phyloP scores from a whole-genome alignment of 2,113 vertebrate genomes.

The Orthonyx spaldingii region DNA sequence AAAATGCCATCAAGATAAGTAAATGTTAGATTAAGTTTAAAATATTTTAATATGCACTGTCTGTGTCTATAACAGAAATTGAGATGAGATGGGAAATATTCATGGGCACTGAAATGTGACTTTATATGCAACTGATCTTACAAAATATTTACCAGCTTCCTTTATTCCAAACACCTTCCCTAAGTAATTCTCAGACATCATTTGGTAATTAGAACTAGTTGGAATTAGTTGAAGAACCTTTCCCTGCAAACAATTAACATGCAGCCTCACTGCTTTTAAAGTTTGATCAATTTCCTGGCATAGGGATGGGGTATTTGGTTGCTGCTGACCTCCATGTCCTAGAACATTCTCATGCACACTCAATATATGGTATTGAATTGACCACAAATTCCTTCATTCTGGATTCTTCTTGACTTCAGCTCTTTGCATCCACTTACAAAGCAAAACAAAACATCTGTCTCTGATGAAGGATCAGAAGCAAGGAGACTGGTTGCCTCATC shows the following conservation, averaged over 20 bases:
- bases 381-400: background rate
- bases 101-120: background rate
- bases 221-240: background rate
- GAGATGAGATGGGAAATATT: background rate
- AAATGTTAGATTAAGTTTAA: background rate
- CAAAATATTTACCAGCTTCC: background rate
- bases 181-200: background rate
- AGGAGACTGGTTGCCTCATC: rapidly evolving
- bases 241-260: background rate
- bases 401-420: background rate
- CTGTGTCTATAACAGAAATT: background rate
- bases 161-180: background rate
- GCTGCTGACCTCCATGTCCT: background rate
- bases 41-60: background rate
- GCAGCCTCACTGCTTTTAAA: background rate
- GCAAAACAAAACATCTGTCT: background rate
- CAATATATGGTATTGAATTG: background rate
- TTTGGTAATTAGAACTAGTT: background rate
- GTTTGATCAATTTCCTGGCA: background rate
- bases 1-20: background rate
- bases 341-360: background rate
- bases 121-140: background rate
- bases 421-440: background rate
- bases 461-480: background rate
- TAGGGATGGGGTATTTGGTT: background rate